A percentile compares a stretch with the other conserved stretches of the same genome.
These are phyloP conservation scores for Drosophila pegasa DNA, from an alignment of 2,888 invertebrate genomes.

Conservation along the genomic window DNA sequence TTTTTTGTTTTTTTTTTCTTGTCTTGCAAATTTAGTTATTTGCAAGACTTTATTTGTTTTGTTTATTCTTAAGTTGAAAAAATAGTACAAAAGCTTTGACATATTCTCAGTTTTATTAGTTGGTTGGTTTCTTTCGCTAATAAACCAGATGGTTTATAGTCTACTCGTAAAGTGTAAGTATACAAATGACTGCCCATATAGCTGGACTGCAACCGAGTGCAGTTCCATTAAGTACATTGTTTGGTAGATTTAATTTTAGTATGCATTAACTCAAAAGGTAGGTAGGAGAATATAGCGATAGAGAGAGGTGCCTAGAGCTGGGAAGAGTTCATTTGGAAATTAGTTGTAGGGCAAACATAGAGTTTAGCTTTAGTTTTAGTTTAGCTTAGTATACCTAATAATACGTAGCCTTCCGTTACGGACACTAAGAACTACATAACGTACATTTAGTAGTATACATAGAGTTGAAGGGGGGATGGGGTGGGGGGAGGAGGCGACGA, in stretches of 20 bases:
- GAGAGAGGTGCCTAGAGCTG: constrained; percentile 52
- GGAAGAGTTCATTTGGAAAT: constrained; percentile 52
- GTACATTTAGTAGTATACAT: constrained; percentile 73
- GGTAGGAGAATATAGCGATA: constrained; percentile 48
- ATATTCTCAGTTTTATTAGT: constrained; percentile 57
- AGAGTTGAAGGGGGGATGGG: constrained; percentile 16
- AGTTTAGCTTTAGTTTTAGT: constrained; percentile 43
- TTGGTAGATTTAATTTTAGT: constrained; percentile 59
- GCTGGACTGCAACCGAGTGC: constrained; percentile 65
- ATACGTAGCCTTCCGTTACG: constrained; percentile 61
- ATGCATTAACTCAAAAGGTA: constrained; percentile 68
- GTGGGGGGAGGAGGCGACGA: background rate
- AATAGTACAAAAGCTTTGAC: constrained; percentile 82
- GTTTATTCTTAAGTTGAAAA: constrained; percentile 66
- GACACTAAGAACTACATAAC: constrained; percentile 73
- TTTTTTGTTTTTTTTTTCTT: constrained; percentile 20
- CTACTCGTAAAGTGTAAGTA: constrained; percentile 61
- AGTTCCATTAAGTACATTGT: constrained; percentile 71
- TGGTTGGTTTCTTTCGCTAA: constrained; percentile 55
- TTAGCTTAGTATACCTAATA: constrained; percentile 62
- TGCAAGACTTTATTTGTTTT: constrained; percentile 51
- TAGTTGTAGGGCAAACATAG: constrained; percentile 52
- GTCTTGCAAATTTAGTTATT: constrained; percentile 49
- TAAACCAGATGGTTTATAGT: constrained; percentile 53
- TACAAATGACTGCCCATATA: constrained; percentile 84